phyloP scores from a whole-genome alignment of 2,797 vertebrate genomes.

The Microcaecilia unicolor region DNA sequence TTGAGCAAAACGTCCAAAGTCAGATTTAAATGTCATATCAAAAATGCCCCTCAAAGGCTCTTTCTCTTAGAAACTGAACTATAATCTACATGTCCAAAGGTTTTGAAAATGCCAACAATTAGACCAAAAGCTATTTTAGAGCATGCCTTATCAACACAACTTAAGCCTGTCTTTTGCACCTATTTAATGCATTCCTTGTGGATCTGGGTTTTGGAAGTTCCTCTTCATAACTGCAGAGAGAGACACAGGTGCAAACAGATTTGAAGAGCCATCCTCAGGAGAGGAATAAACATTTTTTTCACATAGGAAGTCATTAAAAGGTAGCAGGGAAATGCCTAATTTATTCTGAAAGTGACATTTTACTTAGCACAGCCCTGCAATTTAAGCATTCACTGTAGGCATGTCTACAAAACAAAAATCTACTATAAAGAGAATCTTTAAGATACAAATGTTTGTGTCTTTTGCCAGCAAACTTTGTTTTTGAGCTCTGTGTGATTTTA shows the following conservation, averaged over 20 bases:
- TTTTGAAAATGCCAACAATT: slow-evolving; percentile 25
- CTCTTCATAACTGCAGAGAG: slow-evolving; percentile 25
- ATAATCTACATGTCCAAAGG: slow-evolving; percentile 11
- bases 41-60: too few relatives aligned
- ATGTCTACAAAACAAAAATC: slow-evolving; percentile 30
- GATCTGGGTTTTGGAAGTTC: neutral
- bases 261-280: slow-evolving; percentile 26
- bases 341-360: slow-evolving; percentile 59
- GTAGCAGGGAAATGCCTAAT: slow-evolving; percentile 41
- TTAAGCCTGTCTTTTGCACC: slow-evolving; percentile 15
- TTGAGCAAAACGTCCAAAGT: too few relatives aligned
- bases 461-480: slow-evolving; percentile 22
- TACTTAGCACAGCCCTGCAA: slow-evolving; percentile 47
- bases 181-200: slow-evolving; percentile 9
- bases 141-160: slow-evolving; percentile 5
- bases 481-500: slow-evolving; percentile 1
- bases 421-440: slow-evolving; percentile 23
- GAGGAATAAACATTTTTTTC: slow-evolving; percentile 25
- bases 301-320: slow-evolving; percentile 33
- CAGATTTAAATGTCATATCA: too few relatives aligned
- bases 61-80: slow-evolving; percentile 5
- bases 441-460: slow-evolving; percentile 28
- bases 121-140: too few relatives aligned
- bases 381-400: slow-evolving; percentile 37
- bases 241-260: slow-evolving; percentile 38